These are phyloP conservation scores for Phragmatobia fuliginosa DNA, from an alignment of 2,888 invertebrate species.

Conservation along the genomic window DNA sequence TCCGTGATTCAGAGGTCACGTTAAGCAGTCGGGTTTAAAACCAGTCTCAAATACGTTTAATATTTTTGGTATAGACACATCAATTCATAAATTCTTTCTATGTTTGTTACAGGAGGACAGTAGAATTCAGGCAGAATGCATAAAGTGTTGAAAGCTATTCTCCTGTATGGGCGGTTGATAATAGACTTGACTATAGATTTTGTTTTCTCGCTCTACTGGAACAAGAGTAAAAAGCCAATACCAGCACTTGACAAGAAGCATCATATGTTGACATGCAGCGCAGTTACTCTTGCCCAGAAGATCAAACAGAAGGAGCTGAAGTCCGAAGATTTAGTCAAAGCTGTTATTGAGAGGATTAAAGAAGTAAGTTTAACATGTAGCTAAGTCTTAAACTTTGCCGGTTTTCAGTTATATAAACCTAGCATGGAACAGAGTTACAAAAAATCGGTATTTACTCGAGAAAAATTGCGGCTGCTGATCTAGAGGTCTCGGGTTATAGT, in stretches of 20 bases:
- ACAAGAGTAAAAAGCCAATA: conserved; percentile 64
- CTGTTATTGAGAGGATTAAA: conserved; percentile 92
- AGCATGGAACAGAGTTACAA: no score
- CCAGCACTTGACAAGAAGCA: conserved; percentile 74
- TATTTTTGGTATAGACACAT: no score
- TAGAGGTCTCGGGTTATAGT: no score
- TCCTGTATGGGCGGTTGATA: conserved; percentile 63
- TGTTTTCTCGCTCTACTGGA: conserved; percentile 77
- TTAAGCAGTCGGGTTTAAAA: no score
- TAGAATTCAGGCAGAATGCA: conserved; percentile 47
- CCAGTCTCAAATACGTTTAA: no score
- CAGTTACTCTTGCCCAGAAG: conserved; percentile 88
- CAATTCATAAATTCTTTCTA: background rate
- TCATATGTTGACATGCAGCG: conserved; percentile 86
- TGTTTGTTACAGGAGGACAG: conserved; percentile 12
- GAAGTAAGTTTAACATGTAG: conserved; percentile 75
- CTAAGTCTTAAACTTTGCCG: background rate
- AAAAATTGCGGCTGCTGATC: no score
- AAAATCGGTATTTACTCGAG: no score
- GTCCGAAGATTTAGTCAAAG: conserved; percentile 90
- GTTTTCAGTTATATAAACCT: background rate
- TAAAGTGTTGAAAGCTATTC: conserved; percentile 51
- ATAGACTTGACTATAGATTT: conserved; percentile 75
- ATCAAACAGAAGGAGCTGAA: conserved; percentile 88
- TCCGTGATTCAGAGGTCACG: no score